phyloP scores from a whole-genome alignment of 2,113 vertebrate genomes.

The Boulengerochromis microlepis region DNA sequence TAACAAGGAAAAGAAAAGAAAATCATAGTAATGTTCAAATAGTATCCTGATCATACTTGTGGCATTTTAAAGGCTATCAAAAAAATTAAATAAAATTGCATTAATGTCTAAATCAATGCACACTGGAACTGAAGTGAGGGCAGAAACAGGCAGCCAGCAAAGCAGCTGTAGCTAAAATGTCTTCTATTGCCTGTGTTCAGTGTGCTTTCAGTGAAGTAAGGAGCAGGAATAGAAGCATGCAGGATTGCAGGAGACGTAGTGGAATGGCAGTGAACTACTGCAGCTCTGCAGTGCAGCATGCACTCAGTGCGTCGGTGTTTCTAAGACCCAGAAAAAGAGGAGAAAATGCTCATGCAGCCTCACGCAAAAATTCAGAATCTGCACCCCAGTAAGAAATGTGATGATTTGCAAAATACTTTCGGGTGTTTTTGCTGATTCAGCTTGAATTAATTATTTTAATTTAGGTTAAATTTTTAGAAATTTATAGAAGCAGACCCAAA shows the following conservation, averaged over 20 bases:
- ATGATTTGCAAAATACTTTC: not conserved
- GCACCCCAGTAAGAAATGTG: not conserved
- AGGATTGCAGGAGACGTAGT: not conserved
- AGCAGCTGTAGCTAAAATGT: not conserved
- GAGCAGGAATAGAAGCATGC: constrained; percentile 38
- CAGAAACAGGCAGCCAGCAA: constrained; percentile 29
- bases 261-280: constrained; percentile 17
- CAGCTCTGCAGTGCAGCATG: constrained; percentile 55
- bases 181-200: not conserved
- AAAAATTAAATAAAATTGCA: not conserved
- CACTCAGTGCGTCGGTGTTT: constrained; percentile 34
- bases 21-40: not conserved
- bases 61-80: not conserved
- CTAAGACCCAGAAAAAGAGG: constrained; percentile 69
- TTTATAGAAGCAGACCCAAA: not conserved
- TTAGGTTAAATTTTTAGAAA: not conserved
- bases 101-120: not conserved
- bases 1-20: accelerated
- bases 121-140: not conserved
- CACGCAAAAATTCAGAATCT: not conserved
- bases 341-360: constrained; percentile 46
- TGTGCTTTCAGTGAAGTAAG: not conserved
- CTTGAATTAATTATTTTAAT: constrained; percentile 12
- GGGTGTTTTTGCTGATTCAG: not conserved
- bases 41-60: not conserved